phyloP scores from a whole-genome alignment of 2,888 invertebrate species.

The Ectropis crepuscularia region DNA sequence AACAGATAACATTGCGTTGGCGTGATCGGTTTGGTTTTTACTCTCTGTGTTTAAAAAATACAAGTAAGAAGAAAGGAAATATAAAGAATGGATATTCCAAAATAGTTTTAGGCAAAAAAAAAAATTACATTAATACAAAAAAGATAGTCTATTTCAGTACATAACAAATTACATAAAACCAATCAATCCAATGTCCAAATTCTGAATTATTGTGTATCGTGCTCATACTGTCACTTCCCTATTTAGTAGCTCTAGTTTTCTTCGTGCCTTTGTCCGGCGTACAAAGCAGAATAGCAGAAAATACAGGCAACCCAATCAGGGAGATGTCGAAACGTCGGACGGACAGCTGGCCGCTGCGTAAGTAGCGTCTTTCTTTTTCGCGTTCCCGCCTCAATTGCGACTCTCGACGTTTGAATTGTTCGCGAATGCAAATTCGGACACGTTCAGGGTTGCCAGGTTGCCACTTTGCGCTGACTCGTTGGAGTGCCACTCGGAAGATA shows the following conservation, averaged over 20 bases:
- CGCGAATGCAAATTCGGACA: constrained; percentile 43
- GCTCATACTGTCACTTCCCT: constrained; percentile 18
- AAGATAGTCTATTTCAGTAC: no score
- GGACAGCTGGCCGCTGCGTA: constrained; percentile 46
- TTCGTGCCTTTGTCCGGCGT: constrained; percentile 55
- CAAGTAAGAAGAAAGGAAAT: no score
- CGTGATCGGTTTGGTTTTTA: no score
- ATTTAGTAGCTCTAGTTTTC: constrained; percentile 55
- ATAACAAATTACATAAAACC: no score
- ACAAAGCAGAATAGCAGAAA: constrained; percentile 57
- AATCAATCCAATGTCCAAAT: no score
- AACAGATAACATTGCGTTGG: no score
- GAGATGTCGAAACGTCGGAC: constrained; percentile 64
- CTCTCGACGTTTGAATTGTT: constrained; percentile 44
- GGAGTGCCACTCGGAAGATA: constrained; percentile 31
- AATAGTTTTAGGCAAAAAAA: no score
- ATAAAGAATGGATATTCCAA: no score
- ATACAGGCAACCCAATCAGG: constrained; percentile 68
- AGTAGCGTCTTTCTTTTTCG: constrained; percentile 46
- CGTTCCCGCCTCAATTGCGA: constrained; percentile 43
- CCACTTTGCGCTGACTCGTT: constrained; percentile 35
- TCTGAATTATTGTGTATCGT: no score
- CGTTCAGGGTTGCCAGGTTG: constrained; percentile 37
- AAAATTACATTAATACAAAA: no score
- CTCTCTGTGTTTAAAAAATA: no score